phyloP scores from a whole-genome alignment of 2,888 invertebrate species.

The Disparrhopalites patrizii region DNA sequence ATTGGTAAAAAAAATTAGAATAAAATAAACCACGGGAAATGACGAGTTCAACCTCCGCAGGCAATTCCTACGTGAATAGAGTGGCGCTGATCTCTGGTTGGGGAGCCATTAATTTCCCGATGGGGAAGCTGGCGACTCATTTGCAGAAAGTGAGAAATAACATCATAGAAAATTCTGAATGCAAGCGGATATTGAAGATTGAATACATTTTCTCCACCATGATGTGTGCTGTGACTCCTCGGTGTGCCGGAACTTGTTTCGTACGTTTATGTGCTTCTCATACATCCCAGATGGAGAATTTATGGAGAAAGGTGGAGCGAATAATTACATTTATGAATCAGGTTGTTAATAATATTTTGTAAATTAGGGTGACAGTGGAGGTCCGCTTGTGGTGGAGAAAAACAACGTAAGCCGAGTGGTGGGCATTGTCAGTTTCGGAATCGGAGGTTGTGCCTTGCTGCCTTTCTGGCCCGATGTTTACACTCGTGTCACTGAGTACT shows the following conservation, averaged over 20 bases:
- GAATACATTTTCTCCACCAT: conserved; percentile 51
- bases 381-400: conserved; percentile 50
- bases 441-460: conserved; percentile 52
- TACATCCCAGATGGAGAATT: not conserved
- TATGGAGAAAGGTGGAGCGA: not conserved
- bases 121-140: conserved; percentile 51
- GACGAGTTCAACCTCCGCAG: conserved; percentile 36
- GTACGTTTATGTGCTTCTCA: conserved; percentile 51
- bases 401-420: conserved; percentile 49
- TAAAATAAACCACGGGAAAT: not conserved
- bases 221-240: conserved; percentile 52
- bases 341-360: not conserved
- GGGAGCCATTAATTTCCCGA: conserved; percentile 52
- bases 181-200: conserved; percentile 50
- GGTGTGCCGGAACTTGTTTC: conserved; percentile 52
- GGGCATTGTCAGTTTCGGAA: conserved; percentile 53
- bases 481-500: conserved; percentile 51
- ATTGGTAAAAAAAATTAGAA: too few species aligned
- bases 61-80: conserved; percentile 49
- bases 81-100: conserved; percentile 51
- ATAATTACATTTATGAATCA: not conserved
- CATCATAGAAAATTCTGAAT: conserved; percentile 51
- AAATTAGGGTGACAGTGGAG: conserved; percentile 50
- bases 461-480: conserved; percentile 52
- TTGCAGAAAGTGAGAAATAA: conserved; percentile 51